phyloP scores from a whole-genome alignment of 2,888 invertebrate genomes.

The Phlogophora meticulosa region DNA sequence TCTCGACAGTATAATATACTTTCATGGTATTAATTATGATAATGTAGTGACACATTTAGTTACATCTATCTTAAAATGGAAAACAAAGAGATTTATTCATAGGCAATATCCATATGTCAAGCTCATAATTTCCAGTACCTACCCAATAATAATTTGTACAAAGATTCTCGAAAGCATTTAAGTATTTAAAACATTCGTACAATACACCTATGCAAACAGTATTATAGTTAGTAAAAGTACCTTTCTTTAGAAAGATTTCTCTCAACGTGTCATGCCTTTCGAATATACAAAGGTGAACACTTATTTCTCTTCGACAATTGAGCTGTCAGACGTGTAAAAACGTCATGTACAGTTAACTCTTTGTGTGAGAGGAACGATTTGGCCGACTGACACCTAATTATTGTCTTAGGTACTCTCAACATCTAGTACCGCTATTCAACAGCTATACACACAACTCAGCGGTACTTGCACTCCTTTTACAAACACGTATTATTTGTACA shows the following conservation, averaged over 20 bases:
- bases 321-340: slow-evolving; percentile 71
- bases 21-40: too few relatives aligned
- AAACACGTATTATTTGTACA: slow-evolving; percentile 47
- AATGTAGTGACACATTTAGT: too few relatives aligned
- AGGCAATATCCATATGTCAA: too few relatives aligned
- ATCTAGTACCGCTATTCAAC: slow-evolving; percentile 80
- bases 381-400: slow-evolving; percentile 86
- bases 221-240: slow-evolving; percentile 14
- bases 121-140: not conserved
- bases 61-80: too few relatives aligned
- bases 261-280: slow-evolving; percentile 46
- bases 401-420: slow-evolving; percentile 78
- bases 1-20: too few relatives aligned
- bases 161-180: slow-evolving; percentile 18
- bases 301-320: slow-evolving; percentile 64
- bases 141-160: not conserved
- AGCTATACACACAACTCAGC: slow-evolving; percentile 59
- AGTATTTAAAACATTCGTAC: slow-evolving; percentile 8
- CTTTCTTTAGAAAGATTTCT: slow-evolving; percentile 49
- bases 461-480: slow-evolving; percentile 62
- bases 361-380: slow-evolving; percentile 78
- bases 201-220: not conserved
- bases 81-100: too few relatives aligned
- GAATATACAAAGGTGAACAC: slow-evolving; percentile 54
- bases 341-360: slow-evolving; percentile 81